Base-by-base conservation (phyloP, 2,113 vertebrate genomes). In the Nothocercus nigrocapillus region DNA sequence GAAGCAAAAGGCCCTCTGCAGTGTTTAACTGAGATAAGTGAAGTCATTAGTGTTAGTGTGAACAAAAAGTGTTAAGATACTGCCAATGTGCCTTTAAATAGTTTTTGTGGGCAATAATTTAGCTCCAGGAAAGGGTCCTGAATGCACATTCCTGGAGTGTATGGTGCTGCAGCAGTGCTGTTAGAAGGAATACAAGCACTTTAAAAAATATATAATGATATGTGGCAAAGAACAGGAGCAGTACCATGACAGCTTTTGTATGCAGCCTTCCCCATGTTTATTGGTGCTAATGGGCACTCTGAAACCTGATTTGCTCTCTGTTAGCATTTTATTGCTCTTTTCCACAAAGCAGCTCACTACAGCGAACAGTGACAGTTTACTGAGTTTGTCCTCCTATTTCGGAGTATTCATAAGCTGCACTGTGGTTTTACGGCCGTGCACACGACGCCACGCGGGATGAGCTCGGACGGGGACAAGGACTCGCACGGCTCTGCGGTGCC, bases 21-120 rank as follows among this genome's bases (percentile, higher is more conserved):
- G n/a, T n/a, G 13, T 82, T 92, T 92, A 92, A 58, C 44, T n/a
- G 24, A 85, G 53, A 95, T 76, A 94, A 82, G 36, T 36, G 20
- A 85, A 82, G 17, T 28, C 5, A 85, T 79, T 15, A 63, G 3
- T 90, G 76, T 66, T 69, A 88, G 68, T 63, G 42, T 40, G 49
- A 80, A 54, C 24, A 73, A 85, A 87, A 72, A 93, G 40, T 47
- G 69, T 90, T 47, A 94, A 94, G 14, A 63, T 8, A 81, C 7
- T 86, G 86, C 6, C 36, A 58, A 78, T 88, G 18, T 82, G 38
- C 24, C 3, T 89, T 83, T 83, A 3, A 4, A 17, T 68, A 82
- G 13, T 18, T 36, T 68, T 67, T 87, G 11, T 40, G 28, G 5
- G 10, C 74, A 80, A 32, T 36, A 89, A 79, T 88, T 79, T 49